Evolutionary conservation across 2,888 invertebrate species (phyloP), one percentile per base, ranked within the genome.

Genomic region (Tubulanus polymorphus): DNA sequence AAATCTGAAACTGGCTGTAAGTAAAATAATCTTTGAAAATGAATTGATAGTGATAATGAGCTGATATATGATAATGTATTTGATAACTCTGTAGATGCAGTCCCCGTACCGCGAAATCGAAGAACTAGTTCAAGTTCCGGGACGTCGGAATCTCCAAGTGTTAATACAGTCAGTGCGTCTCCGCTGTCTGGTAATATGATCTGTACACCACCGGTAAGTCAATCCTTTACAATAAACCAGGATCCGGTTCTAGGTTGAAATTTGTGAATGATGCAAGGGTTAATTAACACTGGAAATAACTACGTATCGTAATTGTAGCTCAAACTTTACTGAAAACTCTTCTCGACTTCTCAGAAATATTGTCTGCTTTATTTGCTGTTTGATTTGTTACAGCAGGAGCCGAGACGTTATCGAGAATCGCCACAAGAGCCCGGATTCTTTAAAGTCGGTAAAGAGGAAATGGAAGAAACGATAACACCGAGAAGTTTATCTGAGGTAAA

Each of bases 21-120:
- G n/a, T n/a, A n/a, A n/a, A n/a, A n/a, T n/a, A n/a, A n/a, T n/a
- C n/a, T n/a, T n/a, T n/a, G n/a, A n/a, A n/a, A n/a, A n/a, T n/a
- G n/a, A n/a, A n/a, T n/a, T n/a, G n/a, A n/a, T n/a, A n/a, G n/a
- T n/a, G n/a, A n/a, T n/a, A n/a, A n/a, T n/a, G n/a, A n/a, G n/a
- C n/a, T n/a, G n/a, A n/a, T n/a, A n/a, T n/a, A n/a, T n/a, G n/a
- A n/a, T n/a, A n/a, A n/a, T n/a, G n/a, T n/a, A n/a, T n/a, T n/a
- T n/a, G n/a, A n/a, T n/a, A n/a, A n/a, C n/a, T n/a, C n/a, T n/a
- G n/a, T n/a, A n/a, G n/a, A n/a, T n/a, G n/a, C 76, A 20, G 73
- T 77, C n/a, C 70, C 75, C 12, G 73, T 74, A 2, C 75, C 76
- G 18, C 30, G 28, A n/a, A n/a, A n/a, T 3, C 30, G 12, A 30